Percentiles rank a stretch among this genome's conserved stretches.
Conservation (phyloP, 2,797 vertebrate genomes). For the Fringilla coelebs region DNA sequence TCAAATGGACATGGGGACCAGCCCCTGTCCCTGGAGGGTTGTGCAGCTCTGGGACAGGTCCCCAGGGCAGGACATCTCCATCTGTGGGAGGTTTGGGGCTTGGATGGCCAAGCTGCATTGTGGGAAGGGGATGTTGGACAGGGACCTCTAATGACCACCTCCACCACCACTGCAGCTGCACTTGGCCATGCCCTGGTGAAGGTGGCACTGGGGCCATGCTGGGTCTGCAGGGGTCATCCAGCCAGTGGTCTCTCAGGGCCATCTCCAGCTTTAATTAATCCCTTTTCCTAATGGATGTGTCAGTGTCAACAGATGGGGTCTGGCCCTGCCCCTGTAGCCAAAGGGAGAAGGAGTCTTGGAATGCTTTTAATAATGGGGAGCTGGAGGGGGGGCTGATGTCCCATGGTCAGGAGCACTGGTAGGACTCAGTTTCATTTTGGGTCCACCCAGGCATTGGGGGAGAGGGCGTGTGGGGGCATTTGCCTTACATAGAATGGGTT, state of each 20-base stretch:
- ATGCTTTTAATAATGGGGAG: not conserved
- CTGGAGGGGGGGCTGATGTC: rapidly evolving
- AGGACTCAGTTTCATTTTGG: not conserved
- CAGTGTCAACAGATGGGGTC: not conserved
- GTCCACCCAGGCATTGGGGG: rapidly evolving
- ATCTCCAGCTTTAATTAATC: not conserved
- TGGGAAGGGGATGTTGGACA: not conserved
- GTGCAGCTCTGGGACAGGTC: not conserved
- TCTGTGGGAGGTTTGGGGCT: not conserved
- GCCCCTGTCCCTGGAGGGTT: not conserved
- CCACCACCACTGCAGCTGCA: rapidly evolving
- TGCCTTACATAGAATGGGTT: not conserved
- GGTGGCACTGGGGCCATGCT: not conserved
- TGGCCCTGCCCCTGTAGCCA: not conserved
- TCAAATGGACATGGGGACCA: rapidly evolving
- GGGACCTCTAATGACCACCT: not conserved
- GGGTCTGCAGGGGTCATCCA: not conserved
- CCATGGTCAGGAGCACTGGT: rapidly evolving
- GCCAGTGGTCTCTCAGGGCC: not conserved
- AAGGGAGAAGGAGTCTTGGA: not conserved
- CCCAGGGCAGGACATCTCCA: not conserved
- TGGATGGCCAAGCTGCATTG: rapidly evolving
- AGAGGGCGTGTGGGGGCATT: rapidly evolving
- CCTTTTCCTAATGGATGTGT: not conserved
- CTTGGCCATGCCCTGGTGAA: not conserved